phyloP scores from a whole-genome alignment of 2,113 vertebrate species.

The Nothocercus julius region DNA sequence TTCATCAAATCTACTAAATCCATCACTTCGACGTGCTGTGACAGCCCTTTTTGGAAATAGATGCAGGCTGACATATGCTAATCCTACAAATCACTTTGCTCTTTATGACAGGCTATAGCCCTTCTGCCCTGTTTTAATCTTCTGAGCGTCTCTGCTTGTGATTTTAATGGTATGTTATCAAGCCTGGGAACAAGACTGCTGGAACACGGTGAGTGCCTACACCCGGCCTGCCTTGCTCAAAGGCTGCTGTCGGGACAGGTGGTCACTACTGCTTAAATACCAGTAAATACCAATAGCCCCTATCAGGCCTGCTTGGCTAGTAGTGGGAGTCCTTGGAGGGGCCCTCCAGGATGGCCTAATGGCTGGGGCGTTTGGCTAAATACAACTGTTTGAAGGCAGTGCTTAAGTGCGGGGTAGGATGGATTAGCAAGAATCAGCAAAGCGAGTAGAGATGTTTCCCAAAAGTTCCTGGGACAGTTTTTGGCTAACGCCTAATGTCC shows the following conservation, averaged over 20 bases:
- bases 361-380: not conserved
- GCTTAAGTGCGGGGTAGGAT: not conserved
- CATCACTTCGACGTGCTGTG: not conserved
- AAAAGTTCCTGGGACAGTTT: not conserved
- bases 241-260: not conserved
- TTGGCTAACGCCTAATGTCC: not conserved
- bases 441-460: not conserved
- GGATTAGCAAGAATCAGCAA: not conserved
- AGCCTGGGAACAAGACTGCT: not conserved
- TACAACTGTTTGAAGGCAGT: not conserved
- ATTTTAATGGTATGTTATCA: not conserved
- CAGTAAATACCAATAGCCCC: not conserved
- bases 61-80: not conserved
- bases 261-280: not conserved
- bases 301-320: not conserved
- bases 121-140: not conserved
- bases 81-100: not conserved
- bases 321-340: not conserved
- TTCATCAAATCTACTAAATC: not conserved
- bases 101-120: not conserved
- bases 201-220: not conserved
- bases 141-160: not conserved
- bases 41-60: not conserved
- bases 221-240: not conserved
- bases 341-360: not conserved